phyloP scores from a whole-genome alignment of 2,113 vertebrate genomes.

The Nanorana parkeri region DNA sequence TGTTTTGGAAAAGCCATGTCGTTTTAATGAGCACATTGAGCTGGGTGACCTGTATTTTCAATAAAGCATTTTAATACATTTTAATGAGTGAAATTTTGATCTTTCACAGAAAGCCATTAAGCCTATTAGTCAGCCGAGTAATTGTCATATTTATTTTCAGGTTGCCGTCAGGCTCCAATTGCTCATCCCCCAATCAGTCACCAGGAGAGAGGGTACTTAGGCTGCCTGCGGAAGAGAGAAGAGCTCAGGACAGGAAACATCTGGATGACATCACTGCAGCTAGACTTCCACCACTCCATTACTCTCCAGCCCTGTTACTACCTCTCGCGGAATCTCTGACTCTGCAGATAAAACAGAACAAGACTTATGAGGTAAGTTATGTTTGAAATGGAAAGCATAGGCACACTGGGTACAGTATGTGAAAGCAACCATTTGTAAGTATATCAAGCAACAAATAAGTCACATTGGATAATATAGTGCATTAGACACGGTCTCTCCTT shows the following conservation, averaged over 20 bases:
- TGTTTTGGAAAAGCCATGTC: no score
- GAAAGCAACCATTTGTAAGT: no score
- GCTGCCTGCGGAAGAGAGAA: conserved; percentile 73
- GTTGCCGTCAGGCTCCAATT: conserved; percentile 67
- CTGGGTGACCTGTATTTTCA: no score
- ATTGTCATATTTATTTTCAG: conserved; percentile 63
- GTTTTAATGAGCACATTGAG: no score
- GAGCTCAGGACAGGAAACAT: conserved; percentile 81
- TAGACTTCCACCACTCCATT: conserved; percentile 81
- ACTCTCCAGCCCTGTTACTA: conserved; percentile 80
- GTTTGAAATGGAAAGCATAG: background rate
- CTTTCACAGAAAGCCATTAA: background rate
- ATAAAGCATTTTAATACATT: no score
- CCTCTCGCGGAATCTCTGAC: conserved; percentile 82
- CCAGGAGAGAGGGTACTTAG: conserved; percentile 63
- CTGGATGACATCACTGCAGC: conserved; percentile 91
- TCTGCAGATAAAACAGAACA: conserved; percentile 82
- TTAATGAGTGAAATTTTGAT: background rate
- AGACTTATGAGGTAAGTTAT: conserved; percentile 80
- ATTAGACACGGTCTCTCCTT: no score
- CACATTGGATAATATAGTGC: no score
- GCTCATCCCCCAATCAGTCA: conserved; percentile 69
- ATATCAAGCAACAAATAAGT: no score
- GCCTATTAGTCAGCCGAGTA: background rate
- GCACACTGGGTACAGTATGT: no score